These are phyloP conservation scores for Meriones unguiculatus DNA, from an alignment of 2,113 vertebrate species.

Conservation along the genomic window DNA sequence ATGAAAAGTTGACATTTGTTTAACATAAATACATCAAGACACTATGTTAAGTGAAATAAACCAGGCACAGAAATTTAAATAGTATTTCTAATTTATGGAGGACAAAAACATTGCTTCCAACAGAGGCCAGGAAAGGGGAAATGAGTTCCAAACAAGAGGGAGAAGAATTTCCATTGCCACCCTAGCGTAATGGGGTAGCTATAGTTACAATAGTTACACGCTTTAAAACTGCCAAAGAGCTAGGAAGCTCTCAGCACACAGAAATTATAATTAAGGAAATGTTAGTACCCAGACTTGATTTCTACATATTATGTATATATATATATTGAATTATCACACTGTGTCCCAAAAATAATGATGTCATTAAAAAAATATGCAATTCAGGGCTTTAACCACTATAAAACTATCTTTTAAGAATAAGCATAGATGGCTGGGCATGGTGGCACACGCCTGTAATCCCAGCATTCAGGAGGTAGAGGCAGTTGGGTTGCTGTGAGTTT, in stretches of 20 bases:
- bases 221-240: background rate
- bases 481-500: no score
- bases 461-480: no score
- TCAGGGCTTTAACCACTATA: background rate
- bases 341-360: background rate
- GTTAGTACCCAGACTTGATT: background rate
- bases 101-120: background rate
- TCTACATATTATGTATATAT: background rate
- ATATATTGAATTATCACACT: no score
- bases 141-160: background rate
- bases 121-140: background rate
- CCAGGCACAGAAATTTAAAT: background rate
- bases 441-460: no score
- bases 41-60: background rate
- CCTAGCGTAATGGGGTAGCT: background rate
- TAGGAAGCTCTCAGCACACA: background rate
- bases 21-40: background rate
- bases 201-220: background rate
- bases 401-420: background rate
- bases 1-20: background rate
- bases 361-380: background rate
- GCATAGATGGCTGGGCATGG: no score
- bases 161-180: background rate
- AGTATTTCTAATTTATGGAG: background rate
- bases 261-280: background rate